A percentile compares a stretch with the other conserved stretches of the same genome.
Evolutionary conservation across 1,140 invertebrate species (phyloP).

Genomic region (Aporrectodea caliginosa): DNA sequence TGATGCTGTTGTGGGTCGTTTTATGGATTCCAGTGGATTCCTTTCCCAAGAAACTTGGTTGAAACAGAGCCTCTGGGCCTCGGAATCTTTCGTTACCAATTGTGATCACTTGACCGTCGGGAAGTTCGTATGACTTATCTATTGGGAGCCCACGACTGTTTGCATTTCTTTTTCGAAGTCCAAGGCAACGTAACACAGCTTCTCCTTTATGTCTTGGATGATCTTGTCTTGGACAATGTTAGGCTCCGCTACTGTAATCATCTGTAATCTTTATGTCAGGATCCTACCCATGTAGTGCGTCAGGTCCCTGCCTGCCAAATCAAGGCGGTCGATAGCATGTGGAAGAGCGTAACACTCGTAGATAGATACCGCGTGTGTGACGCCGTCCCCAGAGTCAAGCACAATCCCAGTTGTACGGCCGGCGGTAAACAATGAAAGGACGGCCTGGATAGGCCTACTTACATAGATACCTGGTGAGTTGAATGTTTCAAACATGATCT

Average conservation of each 20-base stretch:
- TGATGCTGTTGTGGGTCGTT: too few relatives aligned
- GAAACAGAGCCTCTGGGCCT: too few relatives aligned
- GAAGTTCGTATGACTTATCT: constrained; percentile 81
- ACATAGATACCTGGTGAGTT: constrained; percentile 84
- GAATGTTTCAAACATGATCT: constrained; percentile 79
- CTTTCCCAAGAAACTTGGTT: constrained; percentile 52
- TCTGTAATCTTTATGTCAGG: constrained; percentile 41
- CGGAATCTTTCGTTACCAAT: too few relatives aligned
- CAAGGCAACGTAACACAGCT: constrained; percentile 55
- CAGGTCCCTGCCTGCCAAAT: constrained; percentile 84
- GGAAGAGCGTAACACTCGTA: constrained; percentile 76
- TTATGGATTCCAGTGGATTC: constrained; percentile 47
- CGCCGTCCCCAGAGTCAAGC: too few relatives aligned
- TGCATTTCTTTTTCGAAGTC: constrained; percentile 83
- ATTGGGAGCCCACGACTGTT: constrained; percentile 82
- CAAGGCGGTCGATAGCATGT: too few relatives aligned
- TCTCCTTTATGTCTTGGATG: too few relatives aligned
- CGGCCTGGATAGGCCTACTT: constrained; percentile 83
- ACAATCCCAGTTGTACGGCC: constrained; percentile 91
- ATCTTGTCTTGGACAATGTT: constrained; percentile 90
- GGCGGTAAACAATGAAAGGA: constrained; percentile 83
- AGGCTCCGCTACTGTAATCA: constrained; percentile 66
- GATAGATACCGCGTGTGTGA: constrained; percentile 87
- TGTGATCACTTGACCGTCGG: too few relatives aligned
- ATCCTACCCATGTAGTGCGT: constrained; percentile 83